Conservation (phyloP, 2,113 vertebrate species). For the Cromileptes altivelis region DNA sequence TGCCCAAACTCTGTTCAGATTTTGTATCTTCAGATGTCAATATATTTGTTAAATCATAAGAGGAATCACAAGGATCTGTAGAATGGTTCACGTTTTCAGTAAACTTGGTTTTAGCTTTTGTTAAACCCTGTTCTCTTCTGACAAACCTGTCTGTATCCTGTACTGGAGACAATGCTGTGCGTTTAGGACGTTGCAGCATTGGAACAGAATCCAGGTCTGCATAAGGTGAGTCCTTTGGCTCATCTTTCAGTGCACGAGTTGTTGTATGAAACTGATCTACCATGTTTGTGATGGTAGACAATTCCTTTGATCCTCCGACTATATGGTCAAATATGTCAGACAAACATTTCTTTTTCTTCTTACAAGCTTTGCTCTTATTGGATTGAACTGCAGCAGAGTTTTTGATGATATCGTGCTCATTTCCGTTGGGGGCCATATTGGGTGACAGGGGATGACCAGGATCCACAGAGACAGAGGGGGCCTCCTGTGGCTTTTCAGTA, state of each 20-base stretch:
- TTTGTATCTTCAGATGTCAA: slow-evolving; percentile 30
- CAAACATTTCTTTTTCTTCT: slow-evolving; percentile 80
- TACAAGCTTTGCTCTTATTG: slow-evolving; percentile 68
- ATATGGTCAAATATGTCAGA: slow-evolving; percentile 79
- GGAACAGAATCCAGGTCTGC: slow-evolving; percentile 83
- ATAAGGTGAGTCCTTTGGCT: slow-evolving; percentile 78
- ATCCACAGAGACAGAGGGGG: slow-evolving; percentile 45
- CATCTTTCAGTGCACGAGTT: slow-evolving; percentile 65
- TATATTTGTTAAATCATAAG: slow-evolving; percentile 32
- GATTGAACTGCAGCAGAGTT: slow-evolving; percentile 52
- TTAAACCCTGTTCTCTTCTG: slow-evolving; percentile 39
- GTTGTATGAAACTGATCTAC: slow-evolving; percentile 42
- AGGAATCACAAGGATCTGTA: slow-evolving; percentile 8
- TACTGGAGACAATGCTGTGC: slow-evolving; percentile 50
- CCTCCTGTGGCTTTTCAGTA: slow-evolving; percentile 53
- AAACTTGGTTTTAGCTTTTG: slow-evolving; percentile 46
- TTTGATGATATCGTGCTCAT: slow-evolving; percentile 43
- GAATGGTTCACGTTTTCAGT: slow-evolving; percentile 29
- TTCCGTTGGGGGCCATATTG: slow-evolving; percentile 57
- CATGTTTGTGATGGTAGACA: slow-evolving; percentile 18
- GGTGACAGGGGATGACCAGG: slow-evolving; percentile 22
- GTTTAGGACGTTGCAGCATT: slow-evolving; percentile 81
- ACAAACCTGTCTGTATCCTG: slow-evolving; percentile 11
- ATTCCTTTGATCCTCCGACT: slow-evolving; percentile 67
- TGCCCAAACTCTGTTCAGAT: slow-evolving; percentile 38